phyloP scores from a whole-genome alignment of 2,888 invertebrate genomes.

The Chelonus formosanus region DNA sequence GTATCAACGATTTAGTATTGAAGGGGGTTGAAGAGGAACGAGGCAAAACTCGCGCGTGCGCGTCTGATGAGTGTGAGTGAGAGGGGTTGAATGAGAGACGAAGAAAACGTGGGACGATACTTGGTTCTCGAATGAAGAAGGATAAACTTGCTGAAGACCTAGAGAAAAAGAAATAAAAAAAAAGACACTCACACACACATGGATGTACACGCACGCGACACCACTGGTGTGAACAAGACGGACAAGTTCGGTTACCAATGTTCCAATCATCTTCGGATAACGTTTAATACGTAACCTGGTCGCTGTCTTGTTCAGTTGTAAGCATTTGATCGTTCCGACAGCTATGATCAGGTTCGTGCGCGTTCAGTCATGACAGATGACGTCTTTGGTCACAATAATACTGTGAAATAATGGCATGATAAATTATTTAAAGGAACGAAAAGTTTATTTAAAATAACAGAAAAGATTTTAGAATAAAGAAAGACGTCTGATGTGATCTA shows the following conservation, averaged over 20 bases:
- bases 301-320: constrained; percentile 56
- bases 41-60: constrained; percentile 31
- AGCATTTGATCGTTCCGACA: constrained; percentile 37
- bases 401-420: no score
- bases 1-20: constrained; percentile 10
- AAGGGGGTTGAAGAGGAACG: constrained; percentile 24
- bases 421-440: no score
- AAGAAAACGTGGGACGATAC: constrained; percentile 31
- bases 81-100: constrained; percentile 8
- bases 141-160: constrained; percentile 18
- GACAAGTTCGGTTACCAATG: constrained; percentile 61
- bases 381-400: neutral
- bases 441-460: no score
- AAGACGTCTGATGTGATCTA: no score
- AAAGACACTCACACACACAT: constrained; percentile 12
- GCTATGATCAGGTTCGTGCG: constrained; percentile 7
- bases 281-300: constrained; percentile 36
- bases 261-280: constrained; percentile 37
- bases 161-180: constrained; percentile 6
- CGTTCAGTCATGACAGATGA: neutral
- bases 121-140: constrained; percentile 28
- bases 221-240: constrained; percentile 49
- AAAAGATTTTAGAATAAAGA: no score
- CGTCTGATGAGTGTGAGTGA: constrained; percentile 8
- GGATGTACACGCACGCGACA: constrained; percentile 13